These are phyloP conservation scores for Peromyscus nudipes DNA, from an alignment of 2,797 vertebrate species.

Conservation along the genomic window DNA sequence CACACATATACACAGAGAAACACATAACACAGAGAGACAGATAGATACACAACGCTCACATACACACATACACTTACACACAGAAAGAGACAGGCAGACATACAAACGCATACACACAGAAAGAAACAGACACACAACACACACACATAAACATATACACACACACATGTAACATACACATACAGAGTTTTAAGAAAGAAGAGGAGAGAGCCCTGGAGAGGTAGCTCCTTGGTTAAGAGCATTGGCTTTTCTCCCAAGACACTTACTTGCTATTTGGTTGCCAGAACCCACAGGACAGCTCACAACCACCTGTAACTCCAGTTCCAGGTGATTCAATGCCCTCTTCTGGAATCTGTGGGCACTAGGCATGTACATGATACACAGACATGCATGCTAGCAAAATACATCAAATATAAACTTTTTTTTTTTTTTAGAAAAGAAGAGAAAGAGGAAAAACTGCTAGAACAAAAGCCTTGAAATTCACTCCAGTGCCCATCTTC, in stretches of 20 bases:
- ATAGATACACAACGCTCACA: not conserved
- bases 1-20: not conserved
- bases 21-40: too few species aligned
- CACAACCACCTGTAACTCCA: not conserved
- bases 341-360: too few species aligned
- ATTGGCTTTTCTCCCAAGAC: not conserved
- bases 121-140: too few species aligned
- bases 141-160: too few species aligned
- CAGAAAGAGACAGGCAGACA: too few species aligned
- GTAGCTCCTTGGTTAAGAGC: not conserved
- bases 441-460: not conserved
- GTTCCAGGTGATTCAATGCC: not conserved
- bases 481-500: not conserved
- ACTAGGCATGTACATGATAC: not conserved
- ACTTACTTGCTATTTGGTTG: not conserved
- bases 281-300: too few species aligned
- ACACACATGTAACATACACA: too few species aligned
- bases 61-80: too few species aligned
- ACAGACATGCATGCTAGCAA: not conserved
- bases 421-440: not conserved
- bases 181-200: not conserved
- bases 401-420: not conserved
- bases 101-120: too few species aligned
- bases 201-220: not conserved
- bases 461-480: not conserved